phyloP scores from a whole-genome alignment of 2,888 invertebrate species.

The Apocheima hispidaria region DNA sequence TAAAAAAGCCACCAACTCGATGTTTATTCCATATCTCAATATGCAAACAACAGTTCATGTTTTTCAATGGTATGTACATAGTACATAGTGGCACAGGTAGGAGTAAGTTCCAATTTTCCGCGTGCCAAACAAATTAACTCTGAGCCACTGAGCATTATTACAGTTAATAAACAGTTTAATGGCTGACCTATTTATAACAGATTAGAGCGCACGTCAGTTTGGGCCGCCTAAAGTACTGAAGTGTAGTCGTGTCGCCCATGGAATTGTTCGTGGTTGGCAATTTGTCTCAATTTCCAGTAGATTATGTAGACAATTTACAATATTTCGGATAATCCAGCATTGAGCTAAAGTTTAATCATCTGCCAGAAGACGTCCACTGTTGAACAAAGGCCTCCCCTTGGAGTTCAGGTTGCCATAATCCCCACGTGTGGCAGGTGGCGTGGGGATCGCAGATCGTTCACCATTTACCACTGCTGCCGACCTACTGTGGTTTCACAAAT shows the following conservation, averaged over 20 bases:
- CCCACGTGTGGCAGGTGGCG: no score
- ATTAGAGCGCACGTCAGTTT: constrained; percentile 60
- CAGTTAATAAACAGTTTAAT: constrained; percentile 66
- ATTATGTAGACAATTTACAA: not conserved
- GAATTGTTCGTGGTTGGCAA: constrained; percentile 42
- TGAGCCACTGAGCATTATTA: constrained; percentile 63
- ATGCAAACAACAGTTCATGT: constrained; percentile 37
- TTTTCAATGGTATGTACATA: constrained; percentile 50
- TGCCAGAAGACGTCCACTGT: no score
- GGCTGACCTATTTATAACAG: constrained; percentile 62
- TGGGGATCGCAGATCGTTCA: no score
- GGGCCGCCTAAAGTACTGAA: constrained; percentile 39
- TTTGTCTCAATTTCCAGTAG: constrained; percentile 33
- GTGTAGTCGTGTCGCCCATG: constrained; percentile 44
- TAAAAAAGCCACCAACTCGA: constrained; percentile 1
- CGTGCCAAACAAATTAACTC: constrained; percentile 64
- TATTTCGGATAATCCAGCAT: not conserved
- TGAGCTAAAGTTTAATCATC: no score
- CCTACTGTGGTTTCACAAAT: no score
- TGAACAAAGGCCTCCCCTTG: no score
- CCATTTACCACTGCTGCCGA: no score
- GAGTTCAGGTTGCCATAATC: no score
- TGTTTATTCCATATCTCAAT: constrained; percentile 30
- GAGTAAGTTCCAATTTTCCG: constrained; percentile 58
- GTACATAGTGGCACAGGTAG: constrained; percentile 45